Percentiles rank a stretch among this genome's conserved stretches.
These are phyloP conservation scores for Tetragnatha montana DNA, from an alignment of 2,888 invertebrate species.

Conservation along the genomic window DNA sequence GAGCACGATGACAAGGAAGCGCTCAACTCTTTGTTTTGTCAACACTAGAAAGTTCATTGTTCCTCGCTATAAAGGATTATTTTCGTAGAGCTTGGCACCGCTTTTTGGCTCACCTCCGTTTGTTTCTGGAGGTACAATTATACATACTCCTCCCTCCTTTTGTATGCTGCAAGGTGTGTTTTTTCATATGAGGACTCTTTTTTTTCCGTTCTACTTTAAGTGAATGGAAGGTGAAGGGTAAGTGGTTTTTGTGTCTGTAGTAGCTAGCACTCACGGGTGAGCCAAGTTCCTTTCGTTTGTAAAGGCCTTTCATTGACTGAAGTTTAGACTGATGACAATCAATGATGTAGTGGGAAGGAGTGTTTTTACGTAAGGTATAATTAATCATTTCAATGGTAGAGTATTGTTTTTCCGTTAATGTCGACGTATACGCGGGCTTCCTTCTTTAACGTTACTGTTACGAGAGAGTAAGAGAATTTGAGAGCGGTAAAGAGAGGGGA, in stretches of 20 bases:
- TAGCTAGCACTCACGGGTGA: constrained; percentile 44
- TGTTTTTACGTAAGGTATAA: too few relatives aligned
- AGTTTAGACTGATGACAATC: background rate
- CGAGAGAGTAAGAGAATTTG: too few relatives aligned
- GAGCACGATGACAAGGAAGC: too few relatives aligned
- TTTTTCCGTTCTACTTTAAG: constrained; percentile 44
- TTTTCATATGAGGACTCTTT: constrained; percentile 20
- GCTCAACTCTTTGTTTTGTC: constrained; percentile 4
- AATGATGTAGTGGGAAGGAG: too few relatives aligned
- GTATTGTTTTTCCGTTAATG: too few relatives aligned
- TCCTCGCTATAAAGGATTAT: constrained; percentile 21
- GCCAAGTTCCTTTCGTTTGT: constrained; percentile 70
- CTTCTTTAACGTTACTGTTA: too few relatives aligned
- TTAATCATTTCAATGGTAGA: too few relatives aligned
- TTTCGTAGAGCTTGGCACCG: constrained; percentile 41
- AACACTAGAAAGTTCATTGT: constrained; percentile 45
- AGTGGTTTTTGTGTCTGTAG: constrained; percentile 41
- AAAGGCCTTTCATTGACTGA: constrained; percentile 59
- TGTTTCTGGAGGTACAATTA: constrained; percentile 44
- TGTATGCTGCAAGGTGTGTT: constrained; percentile 38
- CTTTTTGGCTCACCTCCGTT: constrained; percentile 39
- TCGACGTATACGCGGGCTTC: too few relatives aligned
- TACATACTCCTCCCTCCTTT: constrained; percentile 53
- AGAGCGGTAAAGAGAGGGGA: too few relatives aligned
- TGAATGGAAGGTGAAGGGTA: constrained; percentile 63